Conservation (phyloP, 2,888 invertebrate species). For the Strigamia crassipes region DNA sequence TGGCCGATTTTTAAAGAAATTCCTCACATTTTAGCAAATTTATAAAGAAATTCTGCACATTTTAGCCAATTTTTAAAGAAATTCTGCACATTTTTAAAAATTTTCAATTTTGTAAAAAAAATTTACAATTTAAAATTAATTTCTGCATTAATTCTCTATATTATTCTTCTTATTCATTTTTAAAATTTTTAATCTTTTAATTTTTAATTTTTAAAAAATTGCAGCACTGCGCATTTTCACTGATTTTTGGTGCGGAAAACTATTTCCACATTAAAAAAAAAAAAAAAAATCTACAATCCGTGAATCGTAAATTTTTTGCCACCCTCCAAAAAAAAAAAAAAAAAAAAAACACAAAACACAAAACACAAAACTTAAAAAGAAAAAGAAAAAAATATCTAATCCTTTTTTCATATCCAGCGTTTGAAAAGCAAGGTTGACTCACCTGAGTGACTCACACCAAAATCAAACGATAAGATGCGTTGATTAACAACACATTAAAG, state of each 20-base stretch:
- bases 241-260: constrained; percentile 8
- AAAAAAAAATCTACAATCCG: background rate
- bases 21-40: too few species aligned
- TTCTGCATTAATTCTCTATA: too few species aligned
- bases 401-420: background rate
- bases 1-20: too few species aligned
- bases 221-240: background rate
- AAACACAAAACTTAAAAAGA: too few species aligned
- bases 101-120: too few species aligned
- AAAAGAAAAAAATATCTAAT: background rate
- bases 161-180: background rate
- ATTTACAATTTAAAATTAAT: too few species aligned
- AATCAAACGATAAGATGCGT: constrained; percentile 17
- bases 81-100: too few species aligned
- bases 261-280: background rate
- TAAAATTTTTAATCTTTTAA: background rate
- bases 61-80: too few species aligned
- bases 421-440: constrained; percentile 5
- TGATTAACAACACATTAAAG: background rate
- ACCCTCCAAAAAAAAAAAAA: background rate
- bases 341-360: background rate
- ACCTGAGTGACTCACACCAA: background rate
- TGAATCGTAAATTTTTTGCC: background rate
- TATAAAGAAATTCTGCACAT: too few species aligned
- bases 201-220: background rate